Evolutionary conservation across 2,113 vertebrate genomes (phyloP).

Genomic region (Numenius arquata): DNA sequence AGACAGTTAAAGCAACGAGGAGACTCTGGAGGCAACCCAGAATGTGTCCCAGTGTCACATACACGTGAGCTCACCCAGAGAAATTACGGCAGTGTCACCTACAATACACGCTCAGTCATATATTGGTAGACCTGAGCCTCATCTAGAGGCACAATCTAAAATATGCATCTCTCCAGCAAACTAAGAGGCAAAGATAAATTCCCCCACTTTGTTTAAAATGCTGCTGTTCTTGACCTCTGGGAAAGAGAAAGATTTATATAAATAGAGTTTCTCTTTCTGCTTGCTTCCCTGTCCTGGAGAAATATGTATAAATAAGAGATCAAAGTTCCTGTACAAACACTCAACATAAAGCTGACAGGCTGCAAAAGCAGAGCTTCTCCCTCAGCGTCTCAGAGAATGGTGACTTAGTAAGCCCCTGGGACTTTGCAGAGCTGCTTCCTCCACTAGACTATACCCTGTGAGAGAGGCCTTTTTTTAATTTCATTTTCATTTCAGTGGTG

Average conservation of each 20-base stretch:
- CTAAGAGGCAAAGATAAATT: conserved; percentile 44
- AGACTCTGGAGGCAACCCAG: not conserved
- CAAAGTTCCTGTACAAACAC: conserved; percentile 60
- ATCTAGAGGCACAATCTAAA: not conserved
- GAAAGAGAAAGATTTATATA: conserved; percentile 45
- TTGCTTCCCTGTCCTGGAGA: conserved; percentile 55
- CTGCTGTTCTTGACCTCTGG: conserved; percentile 44
- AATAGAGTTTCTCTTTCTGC: conserved; percentile 54
- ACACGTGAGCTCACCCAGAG: not conserved
- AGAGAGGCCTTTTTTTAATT: not conserved
- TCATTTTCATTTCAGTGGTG: not conserved
- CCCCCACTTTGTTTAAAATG: conserved; percentile 46
- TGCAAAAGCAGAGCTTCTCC: conserved; percentile 33
- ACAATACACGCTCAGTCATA: not conserved
- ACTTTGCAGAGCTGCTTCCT: not conserved
- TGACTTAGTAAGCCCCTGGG: conserved; percentile 34
- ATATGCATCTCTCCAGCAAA: conserved; percentile 1
- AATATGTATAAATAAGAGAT: conserved; percentile 67
- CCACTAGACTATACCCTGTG: not conserved
- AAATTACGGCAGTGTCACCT: not conserved
- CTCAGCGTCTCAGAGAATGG: not conserved
- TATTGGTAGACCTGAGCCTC: not conserved
- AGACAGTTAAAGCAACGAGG: not conserved
- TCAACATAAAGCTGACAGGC: conserved; percentile 51
- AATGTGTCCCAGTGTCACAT: not conserved